Evolutionary conservation across 2,113 vertebrate genomes (phyloP).

Genomic region (Lethenteron camtschaticum): DNA sequence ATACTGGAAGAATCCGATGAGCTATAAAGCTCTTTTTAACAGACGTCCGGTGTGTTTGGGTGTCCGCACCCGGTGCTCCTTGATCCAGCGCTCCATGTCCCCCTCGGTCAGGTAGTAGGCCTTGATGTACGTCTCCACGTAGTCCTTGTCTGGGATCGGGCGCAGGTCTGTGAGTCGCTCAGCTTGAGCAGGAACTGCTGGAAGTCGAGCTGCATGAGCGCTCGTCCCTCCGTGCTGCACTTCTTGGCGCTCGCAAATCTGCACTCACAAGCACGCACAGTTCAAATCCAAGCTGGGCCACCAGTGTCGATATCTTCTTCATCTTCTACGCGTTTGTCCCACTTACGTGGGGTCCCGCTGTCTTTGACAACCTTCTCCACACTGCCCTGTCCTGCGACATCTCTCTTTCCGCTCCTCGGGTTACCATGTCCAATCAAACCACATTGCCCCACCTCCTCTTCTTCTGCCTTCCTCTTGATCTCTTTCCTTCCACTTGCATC

Average conservation of each 20-base stretch:
- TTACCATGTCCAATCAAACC: no score
- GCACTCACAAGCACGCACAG: conserved; percentile 8
- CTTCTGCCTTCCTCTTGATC: no score
- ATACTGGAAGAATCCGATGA: no score
- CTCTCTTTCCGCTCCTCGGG: no score
- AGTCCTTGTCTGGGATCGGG: conserved; percentile 93
- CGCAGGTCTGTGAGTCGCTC: conserved; percentile 85
- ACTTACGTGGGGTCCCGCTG: no score
- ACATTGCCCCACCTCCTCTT: no score
- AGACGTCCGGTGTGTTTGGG: no score
- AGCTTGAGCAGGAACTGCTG: conserved; percentile 97
- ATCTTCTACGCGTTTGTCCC: no score
- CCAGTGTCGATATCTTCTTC: no score
- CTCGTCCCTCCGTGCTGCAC: conserved; percentile 91
- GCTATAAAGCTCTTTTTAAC: not conserved
- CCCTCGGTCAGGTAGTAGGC: conserved; percentile 94
- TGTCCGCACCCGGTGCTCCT: conserved; percentile 66
- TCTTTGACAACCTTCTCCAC: no score
- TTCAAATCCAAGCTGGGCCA: not conserved
- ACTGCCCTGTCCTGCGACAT: no score
- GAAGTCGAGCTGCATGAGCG: conserved; percentile 95
- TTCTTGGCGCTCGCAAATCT: conserved; percentile 96
- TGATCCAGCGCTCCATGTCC: conserved; percentile 96
- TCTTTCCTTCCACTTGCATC: no score
- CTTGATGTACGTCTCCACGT: conserved; percentile 95